A percentile compares a stretch with the other conserved stretches of the same genome.
Conservation (phyloP, 2,888 invertebrate species). For the Phlogophora meticulosa region DNA sequence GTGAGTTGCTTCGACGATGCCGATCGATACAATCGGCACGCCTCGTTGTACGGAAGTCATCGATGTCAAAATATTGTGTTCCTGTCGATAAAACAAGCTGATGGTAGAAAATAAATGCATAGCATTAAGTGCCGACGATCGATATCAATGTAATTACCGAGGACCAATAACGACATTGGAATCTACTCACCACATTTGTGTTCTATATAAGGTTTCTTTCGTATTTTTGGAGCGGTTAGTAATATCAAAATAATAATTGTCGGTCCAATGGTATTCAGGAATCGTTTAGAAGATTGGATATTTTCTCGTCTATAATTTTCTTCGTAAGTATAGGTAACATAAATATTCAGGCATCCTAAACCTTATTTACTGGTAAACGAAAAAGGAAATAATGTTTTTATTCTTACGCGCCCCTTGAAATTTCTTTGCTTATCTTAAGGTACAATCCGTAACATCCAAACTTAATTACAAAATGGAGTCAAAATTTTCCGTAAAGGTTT, state of each 20-base stretch:
- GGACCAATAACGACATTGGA: constrained; percentile 39
- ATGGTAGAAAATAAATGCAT: constrained; percentile 39
- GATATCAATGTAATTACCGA: constrained; percentile 47
- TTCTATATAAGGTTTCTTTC: constrained; percentile 18
- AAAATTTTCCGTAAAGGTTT: constrained; percentile 3
- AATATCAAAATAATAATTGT: constrained; percentile 32
- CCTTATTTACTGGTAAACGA: constrained; percentile 38
- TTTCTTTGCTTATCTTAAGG: constrained; percentile 44
- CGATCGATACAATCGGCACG: constrained; percentile 62
- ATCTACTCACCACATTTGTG: constrained; percentile 33
- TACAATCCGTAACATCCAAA: constrained; percentile 33
- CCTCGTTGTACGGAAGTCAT: constrained; percentile 59
- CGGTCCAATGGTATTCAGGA: constrained; percentile 19
- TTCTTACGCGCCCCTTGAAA: constrained; percentile 11
- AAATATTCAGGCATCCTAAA: constrained; percentile 23
- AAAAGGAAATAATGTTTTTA: constrained; percentile 27
- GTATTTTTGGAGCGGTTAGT: constrained; percentile 15
- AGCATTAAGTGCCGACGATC: constrained; percentile 32
- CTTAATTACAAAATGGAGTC: constrained; percentile 42
- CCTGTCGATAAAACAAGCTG: constrained; percentile 48
- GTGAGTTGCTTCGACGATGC: constrained; percentile 40
- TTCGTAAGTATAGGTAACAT: constrained; percentile 13
- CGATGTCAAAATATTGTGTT: constrained; percentile 55
- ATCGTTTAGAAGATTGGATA: constrained; percentile 39
- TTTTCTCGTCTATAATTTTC: constrained; percentile 27